Base-by-base conservation (phyloP, 2,888 invertebrate genomes). In the Scaeva pyrastri region DNA sequence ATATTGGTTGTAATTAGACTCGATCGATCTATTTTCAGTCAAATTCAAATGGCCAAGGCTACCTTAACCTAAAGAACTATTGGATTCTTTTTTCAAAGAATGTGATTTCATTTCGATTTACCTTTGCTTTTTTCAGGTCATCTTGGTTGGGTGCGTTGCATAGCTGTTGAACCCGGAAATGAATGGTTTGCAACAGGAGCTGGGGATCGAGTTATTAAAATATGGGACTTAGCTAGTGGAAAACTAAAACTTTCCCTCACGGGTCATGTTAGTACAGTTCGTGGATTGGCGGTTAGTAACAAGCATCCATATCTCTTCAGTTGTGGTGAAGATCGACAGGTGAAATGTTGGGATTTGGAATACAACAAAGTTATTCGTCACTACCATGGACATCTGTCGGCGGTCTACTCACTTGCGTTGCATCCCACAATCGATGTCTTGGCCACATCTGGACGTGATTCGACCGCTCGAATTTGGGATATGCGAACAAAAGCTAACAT, bases 321-420 rank as follows among this genome's bases (percentile, higher is more conserved):
- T 88, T 99, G 98, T 91, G 99, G 99, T 12, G 99, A 99, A 93
- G 99, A 99, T 93, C 95, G 99, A 90, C 98, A 98, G 93, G 99
- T 99, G 0, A 99, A 99, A 93, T 99, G 99, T 91, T 99, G 99
- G 99, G 99, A 99, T 93, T 94, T 99, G 39, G 99, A 99, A 93
- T 98, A 99, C 90, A 99, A 99, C 91, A 99, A 99, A 93, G 94
- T 98, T 2, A 98, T 99, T 89, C 94, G 99, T 0, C 99, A 99
- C 93, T 99, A 99, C 93, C 99, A 99, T 93, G 99, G 99, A 0
- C 99, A 99, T 93, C 93, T 99, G 83, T 98, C 98, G 45, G 99
- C 99, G 0, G 97, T 98, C 68, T 98, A 99, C 93, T 96, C 97
- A 0, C 93, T 99, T 88, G 96, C 98, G 5, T 93, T 99, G 31